These are phyloP conservation scores for Microcebus griseorufus DNA, from an alignment of 2,113 vertebrate species.

Conservation along the genomic window DNA sequence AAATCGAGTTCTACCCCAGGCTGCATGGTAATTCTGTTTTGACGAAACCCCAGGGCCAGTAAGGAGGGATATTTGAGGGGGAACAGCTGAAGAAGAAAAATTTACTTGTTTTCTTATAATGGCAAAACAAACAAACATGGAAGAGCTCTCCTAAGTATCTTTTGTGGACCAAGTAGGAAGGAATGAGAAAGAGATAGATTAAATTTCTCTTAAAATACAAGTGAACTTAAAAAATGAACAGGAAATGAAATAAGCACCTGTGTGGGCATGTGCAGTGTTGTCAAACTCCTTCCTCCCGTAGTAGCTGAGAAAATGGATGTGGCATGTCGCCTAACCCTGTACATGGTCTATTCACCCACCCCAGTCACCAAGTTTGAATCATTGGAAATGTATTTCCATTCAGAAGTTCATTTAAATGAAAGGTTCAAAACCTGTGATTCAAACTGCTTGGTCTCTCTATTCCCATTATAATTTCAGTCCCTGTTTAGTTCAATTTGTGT, in stretches of 20 bases:
- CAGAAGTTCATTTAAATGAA: neutral
- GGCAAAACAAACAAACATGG: neutral
- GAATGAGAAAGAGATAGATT: conserved; percentile 12
- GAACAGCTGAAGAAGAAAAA: neutral
- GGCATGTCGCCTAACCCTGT: neutral
- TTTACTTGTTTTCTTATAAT: neutral
- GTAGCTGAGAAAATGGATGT: neutral
- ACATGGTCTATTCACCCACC: neutral
- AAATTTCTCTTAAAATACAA: neutral
- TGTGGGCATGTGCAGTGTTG: neutral
- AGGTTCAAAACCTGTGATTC: neutral
- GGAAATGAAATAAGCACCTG: neutral
- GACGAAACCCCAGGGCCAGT: neutral
- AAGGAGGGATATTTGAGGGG: neutral
- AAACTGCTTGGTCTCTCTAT: neutral
- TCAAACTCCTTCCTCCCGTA: neutral
- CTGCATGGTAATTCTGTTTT: conserved; percentile 35
- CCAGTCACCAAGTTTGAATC: neutral
- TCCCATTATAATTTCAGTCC: neutral
- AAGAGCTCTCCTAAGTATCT: neutral
- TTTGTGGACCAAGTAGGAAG: neutral
- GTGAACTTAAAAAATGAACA: neutral
- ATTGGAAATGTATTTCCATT: neutral
- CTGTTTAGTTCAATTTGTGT: neutral
- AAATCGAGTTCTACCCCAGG: neutral